Conservation (phyloP, 1,140 invertebrate genomes). For the Listronotus oregonensis region DNA sequence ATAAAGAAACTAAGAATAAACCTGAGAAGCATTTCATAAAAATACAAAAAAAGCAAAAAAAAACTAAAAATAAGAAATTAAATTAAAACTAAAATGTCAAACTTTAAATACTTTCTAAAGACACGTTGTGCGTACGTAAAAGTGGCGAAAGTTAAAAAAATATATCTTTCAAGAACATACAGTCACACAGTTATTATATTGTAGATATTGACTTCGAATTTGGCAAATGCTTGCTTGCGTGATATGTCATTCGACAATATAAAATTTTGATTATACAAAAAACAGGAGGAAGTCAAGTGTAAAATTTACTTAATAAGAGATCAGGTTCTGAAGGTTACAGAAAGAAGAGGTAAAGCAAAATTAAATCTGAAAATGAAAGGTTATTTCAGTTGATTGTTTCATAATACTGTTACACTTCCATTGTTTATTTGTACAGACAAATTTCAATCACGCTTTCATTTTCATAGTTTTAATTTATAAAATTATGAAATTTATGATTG, state of each 20-base stretch:
- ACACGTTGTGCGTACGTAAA: slow-evolving; percentile 45
- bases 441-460: slow-evolving; percentile 44
- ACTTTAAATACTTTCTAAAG: slow-evolving; percentile 28
- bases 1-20: slow-evolving; percentile 36
- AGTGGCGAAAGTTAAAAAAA: slow-evolving; percentile 45
- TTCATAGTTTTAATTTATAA: slow-evolving; percentile 42
- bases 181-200: slow-evolving; percentile 49
- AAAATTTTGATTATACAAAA: slow-evolving; percentile 40
- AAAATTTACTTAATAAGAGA: slow-evolving; percentile 4
- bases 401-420: slow-evolving; percentile 10
- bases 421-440: slow-evolving; percentile 37
- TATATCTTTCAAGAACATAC: slow-evolving; percentile 46
- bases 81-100: slow-evolving; percentile 8
- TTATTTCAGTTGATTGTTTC: slow-evolving; percentile 1
- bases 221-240: slow-evolving; percentile 51
- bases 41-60: slow-evolving; percentile 18
- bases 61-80: slow-evolving; percentile 24
- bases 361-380: slow-evolving; percentile 27
- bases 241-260: slow-evolving; percentile 40
- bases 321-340: neutral
- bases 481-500: slow-evolving; percentile 51
- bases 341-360: slow-evolving; percentile 8
- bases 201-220: slow-evolving; percentile 57
- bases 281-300: slow-evolving; percentile 24
- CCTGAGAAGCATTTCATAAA: slow-evolving; percentile 40